A percentile compares a stretch with the other conserved stretches of the same genome.
phyloP scores from a whole-genome alignment of 1,140 invertebrate genomes.

The Cyclina sinensis region DNA sequence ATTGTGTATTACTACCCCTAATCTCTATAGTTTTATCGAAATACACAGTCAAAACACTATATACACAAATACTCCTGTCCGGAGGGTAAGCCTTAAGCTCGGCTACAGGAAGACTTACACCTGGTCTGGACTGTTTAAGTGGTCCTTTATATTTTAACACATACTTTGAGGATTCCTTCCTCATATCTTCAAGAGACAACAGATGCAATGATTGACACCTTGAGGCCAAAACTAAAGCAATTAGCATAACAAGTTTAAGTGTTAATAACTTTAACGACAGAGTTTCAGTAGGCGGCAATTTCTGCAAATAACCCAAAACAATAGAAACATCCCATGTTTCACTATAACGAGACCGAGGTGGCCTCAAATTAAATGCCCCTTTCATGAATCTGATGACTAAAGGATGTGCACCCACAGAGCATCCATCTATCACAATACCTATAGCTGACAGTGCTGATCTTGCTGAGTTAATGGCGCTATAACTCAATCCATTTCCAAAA shows the following conservation, averaged over 20 bases:
- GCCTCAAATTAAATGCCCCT: slow-evolving; percentile 60
- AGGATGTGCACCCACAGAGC: slow-evolving; percentile 26
- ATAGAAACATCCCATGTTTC: slow-evolving; percentile 59
- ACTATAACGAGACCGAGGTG: slow-evolving; percentile 40
- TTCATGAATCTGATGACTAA: slow-evolving; percentile 61
- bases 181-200: slow-evolving; percentile 20
- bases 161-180: slow-evolving; percentile 25
- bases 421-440: slow-evolving; percentile 9
- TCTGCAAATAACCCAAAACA: slow-evolving; percentile 55
- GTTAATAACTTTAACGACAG: slow-evolving; percentile 49
- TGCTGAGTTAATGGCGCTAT: slow-evolving; percentile 63
- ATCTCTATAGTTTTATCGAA: background rate
- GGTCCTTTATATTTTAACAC: background rate
- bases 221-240: slow-evolving; percentile 28
- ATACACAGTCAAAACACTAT: slow-evolving; percentile 1
- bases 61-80: slow-evolving; percentile 19
- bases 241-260: slow-evolving; percentile 52
- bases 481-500: slow-evolving; percentile 23
- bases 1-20: background rate
- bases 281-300: background rate
- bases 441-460: slow-evolving; percentile 49
- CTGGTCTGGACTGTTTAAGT: slow-evolving; percentile 1
- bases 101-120: background rate
- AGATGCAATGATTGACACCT: slow-evolving; percentile 33
- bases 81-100: background rate